Conservation (phyloP, 2,113 vertebrate species). For the Gasterosteus nipponicus region DNA sequence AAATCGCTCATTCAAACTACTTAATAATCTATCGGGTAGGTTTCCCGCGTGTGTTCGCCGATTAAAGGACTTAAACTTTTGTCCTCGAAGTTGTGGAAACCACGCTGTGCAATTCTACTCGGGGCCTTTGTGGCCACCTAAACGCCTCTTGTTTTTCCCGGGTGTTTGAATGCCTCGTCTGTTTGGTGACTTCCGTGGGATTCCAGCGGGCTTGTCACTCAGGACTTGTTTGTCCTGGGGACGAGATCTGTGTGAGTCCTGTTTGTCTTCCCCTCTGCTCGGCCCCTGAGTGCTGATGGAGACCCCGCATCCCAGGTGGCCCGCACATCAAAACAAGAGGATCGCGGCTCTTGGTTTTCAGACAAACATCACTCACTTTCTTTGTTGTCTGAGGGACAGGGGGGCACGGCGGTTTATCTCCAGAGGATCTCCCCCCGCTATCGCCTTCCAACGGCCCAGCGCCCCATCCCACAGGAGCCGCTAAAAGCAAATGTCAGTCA, state of each 20-base stretch:
- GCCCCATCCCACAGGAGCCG: constrained; percentile 74
- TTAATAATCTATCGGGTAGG: neutral
- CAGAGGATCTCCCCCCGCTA: constrained; percentile 74
- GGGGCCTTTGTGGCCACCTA: constrained; percentile 42
- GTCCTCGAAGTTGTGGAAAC: constrained; percentile 1
- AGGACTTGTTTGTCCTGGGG: constrained; percentile 73
- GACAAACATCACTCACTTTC: constrained; percentile 84
- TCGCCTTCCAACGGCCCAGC: constrained; percentile 74
- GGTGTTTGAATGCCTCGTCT: constrained; percentile 66
- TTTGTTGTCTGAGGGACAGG: constrained; percentile 81
- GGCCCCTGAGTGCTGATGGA: constrained; percentile 75
- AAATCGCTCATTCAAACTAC: neutral
- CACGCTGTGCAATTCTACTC: constrained; percentile 50
- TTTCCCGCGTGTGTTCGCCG: neutral
- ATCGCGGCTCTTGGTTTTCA: constrained; percentile 79
- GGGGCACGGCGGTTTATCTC: constrained; percentile 76
- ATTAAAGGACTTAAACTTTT: constrained; percentile 17
- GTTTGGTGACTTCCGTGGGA: constrained; percentile 72
- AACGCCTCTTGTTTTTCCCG: constrained; percentile 59
- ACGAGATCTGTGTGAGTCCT: constrained; percentile 66
- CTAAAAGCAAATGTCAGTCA: constrained; percentile 83
- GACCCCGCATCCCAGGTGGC: constrained; percentile 82
- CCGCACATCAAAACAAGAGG: constrained; percentile 83
- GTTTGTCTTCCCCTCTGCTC: constrained; percentile 68
- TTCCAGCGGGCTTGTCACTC: constrained; percentile 72